phyloP scores from a whole-genome alignment of 2,797 vertebrate species.

The Heliangelus exortis region DNA sequence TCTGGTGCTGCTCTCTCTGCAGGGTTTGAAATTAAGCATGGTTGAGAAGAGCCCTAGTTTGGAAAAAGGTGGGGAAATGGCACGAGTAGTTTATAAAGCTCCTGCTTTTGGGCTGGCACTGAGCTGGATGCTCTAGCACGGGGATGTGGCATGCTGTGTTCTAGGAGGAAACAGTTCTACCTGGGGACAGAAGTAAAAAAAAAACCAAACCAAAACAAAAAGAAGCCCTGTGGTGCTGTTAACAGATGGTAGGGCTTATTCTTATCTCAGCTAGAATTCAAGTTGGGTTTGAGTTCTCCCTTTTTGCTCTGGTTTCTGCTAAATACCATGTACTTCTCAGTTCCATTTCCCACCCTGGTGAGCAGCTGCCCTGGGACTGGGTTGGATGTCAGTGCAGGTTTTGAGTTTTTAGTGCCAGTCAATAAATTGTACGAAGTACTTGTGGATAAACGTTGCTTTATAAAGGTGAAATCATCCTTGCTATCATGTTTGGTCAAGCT shows the following conservation, averaged over 20 bases:
- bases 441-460: not conserved
- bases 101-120: not conserved
- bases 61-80: not conserved
- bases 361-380: not conserved
- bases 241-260: not conserved
- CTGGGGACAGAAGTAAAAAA: not conserved
- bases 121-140: not conserved
- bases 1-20: not conserved
- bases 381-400: not conserved
- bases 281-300: not conserved
- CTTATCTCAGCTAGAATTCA: not conserved
- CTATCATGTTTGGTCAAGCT: not conserved
- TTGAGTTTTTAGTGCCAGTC: not conserved
- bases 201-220: too few relatives aligned
- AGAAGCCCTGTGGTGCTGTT: not conserved
- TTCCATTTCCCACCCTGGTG: not conserved
- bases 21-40: not conserved
- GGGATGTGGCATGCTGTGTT: accelerated
- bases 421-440: not conserved
- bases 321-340: accelerated
- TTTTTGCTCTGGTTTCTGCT: not conserved
- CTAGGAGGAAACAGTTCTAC: not conserved
- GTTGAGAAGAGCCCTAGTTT: not conserved
- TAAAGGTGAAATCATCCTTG: not conserved
- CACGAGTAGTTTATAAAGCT: not conserved